These are phyloP conservation scores for Caenorhabditis japonica DNA, from an alignment of 2,888 invertebrate genomes.

Conservation along the genomic window DNA sequence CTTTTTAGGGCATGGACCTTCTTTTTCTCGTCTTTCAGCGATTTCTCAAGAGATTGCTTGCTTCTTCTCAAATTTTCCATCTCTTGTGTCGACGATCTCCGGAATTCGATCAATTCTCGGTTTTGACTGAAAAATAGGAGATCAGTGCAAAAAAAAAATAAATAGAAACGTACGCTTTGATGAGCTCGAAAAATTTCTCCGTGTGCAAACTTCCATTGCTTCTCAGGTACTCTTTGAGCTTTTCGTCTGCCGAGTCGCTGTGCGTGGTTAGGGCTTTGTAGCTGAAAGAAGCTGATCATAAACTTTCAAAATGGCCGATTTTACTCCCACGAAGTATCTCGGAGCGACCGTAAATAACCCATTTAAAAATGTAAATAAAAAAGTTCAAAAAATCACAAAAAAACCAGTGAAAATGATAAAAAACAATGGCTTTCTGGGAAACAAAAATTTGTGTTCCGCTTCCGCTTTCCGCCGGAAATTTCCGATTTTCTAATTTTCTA, in stretches of 20 bases:
- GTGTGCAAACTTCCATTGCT: conserved; percentile 18
- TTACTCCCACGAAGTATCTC: too few relatives aligned
- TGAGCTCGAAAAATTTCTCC: conserved; percentile 37
- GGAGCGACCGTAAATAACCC: too few relatives aligned
- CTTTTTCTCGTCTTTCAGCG: too few relatives aligned
- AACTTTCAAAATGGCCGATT: neutral
- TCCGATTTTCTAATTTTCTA: too few relatives aligned
- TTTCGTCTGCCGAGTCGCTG: conserved; percentile 19
- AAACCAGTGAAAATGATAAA: too few relatives aligned
- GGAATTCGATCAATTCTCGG: conserved; percentile 20
- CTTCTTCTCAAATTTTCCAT: conserved; percentile 11
- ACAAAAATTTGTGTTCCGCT: too few relatives aligned
- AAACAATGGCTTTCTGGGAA: too few relatives aligned
- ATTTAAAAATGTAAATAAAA: too few relatives aligned
- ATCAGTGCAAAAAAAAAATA: neutral
- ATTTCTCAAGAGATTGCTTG: neutral
- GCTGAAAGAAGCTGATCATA: conserved; percentile 37
- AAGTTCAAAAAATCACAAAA: too few relatives aligned
- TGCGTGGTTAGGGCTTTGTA: conserved; percentile 25
- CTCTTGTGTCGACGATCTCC: conserved; percentile 18
- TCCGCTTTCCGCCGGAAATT: too few relatives aligned
- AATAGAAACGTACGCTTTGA: conserved; percentile 24
- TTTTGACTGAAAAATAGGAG: conserved; percentile 25
- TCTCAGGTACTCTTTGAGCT: conserved; percentile 21
- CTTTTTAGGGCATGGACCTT: conserved; percentile 20